A percentile compares a stretch with the other conserved stretches of the same genome.
phyloP scores from a whole-genome alignment of 2,797 vertebrate species.

The Cyprinella venusta region DNA sequence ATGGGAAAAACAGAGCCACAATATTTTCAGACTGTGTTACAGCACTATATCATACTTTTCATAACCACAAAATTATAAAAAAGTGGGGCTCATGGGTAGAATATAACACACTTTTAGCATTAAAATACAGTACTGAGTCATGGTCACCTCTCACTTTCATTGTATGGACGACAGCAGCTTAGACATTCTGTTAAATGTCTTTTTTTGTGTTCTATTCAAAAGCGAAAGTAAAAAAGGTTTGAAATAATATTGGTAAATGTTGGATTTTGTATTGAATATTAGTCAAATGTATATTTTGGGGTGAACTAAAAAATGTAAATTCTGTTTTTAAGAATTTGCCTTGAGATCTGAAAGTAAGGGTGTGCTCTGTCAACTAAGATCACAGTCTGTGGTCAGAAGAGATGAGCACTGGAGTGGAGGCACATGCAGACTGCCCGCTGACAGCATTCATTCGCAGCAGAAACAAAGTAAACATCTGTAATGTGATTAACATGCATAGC shows the following conservation, averaged over 20 bases:
- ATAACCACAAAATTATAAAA: not conserved
- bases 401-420: conserved; percentile 13
- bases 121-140: not conserved
- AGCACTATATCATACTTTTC: conserved; percentile 13
- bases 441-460: conserved; percentile 10
- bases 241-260: not conserved
- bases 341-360: conserved; percentile 11
- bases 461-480: conserved; percentile 20
- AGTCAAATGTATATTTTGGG: not conserved
- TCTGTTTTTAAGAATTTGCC: not conserved
- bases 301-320: conserved; percentile 10
- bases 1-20: conserved; percentile 46
- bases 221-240: not conserved
- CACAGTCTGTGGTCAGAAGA: conserved; percentile 7
- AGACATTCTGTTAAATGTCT: not conserved
- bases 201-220: not conserved
- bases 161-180: not conserved
- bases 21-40: conserved; percentile 15
- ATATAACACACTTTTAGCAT: not conserved
- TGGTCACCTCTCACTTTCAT: not conserved
- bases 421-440: conserved; percentile 22
- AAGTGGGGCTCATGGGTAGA: not conserved
- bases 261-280: too few relatives aligned
- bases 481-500: conserved; percentile 2
- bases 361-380: not conserved